phyloP scores from a whole-genome alignment of 2,888 invertebrate species.

The Clitarchus hookeri region DNA sequence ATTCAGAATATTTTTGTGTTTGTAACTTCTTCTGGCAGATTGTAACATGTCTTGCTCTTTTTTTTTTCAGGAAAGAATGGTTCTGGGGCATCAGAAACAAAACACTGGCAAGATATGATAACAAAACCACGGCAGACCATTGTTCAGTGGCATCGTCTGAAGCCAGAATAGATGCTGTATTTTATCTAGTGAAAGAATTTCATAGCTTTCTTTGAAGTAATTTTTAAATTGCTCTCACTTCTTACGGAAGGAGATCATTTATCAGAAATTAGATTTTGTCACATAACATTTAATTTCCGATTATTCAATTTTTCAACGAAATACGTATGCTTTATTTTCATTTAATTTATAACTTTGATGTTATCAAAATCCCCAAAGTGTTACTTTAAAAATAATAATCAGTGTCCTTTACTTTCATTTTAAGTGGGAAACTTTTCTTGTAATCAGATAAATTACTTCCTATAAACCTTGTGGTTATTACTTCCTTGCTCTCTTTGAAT shows the following conservation, averaged over 20 bases:
- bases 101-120: slow-evolving; percentile 99
- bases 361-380: too few species aligned
- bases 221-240: not conserved
- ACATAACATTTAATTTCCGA: not conserved
- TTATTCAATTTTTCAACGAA: not conserved
- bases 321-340: not conserved
- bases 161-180: slow-evolving; percentile 74
- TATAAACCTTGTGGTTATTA: not conserved
- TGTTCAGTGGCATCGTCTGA: slow-evolving; percentile 96
- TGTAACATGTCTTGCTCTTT: not conserved
- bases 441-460: not conserved
- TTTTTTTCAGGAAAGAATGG: slow-evolving; percentile 78
- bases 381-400: too few species aligned
- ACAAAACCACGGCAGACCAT: slow-evolving; percentile 95
- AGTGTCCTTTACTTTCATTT: too few species aligned
- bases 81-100: slow-evolving; percentile 93
- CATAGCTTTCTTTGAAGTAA: too few species aligned
- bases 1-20: too few species aligned
- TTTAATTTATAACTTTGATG: not conserved
- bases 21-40: too few species aligned
- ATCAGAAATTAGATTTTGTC: not conserved
- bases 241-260: not conserved
- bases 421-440: too few species aligned
- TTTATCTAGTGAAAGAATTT: not conserved
- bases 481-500: not conserved